Evolutionary conservation across 2,888 invertebrate species (phyloP).

Genomic region (Eustalomyia histrio): DNA sequence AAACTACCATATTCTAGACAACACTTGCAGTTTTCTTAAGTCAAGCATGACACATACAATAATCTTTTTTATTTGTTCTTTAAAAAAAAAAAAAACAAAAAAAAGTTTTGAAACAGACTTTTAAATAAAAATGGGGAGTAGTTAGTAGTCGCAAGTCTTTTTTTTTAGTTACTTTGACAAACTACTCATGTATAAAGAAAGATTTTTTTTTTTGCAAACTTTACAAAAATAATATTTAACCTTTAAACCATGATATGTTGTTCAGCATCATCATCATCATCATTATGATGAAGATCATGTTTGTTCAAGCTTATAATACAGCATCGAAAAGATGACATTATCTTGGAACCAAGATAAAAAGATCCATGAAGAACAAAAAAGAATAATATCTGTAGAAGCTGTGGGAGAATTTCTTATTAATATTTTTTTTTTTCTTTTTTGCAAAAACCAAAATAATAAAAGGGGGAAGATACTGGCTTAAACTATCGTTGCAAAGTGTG

Average conservation of each 20-base stretch:
- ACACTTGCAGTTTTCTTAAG: slow-evolving; percentile 28
- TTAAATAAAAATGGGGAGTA: slow-evolving; percentile 15
- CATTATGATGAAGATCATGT: slow-evolving; percentile 1
- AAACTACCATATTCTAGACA: background rate
- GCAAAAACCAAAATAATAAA: slow-evolving; percentile 16
- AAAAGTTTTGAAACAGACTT: background rate
- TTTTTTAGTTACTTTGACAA: slow-evolving; percentile 25
- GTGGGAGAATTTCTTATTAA: slow-evolving; percentile 64
- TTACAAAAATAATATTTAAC: slow-evolving; percentile 44
- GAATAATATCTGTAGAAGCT: slow-evolving; percentile 46
- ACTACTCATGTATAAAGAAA: slow-evolving; percentile 34
- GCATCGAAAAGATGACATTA: slow-evolving; percentile 27
- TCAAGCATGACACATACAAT: slow-evolving; percentile 29
- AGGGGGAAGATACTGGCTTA: slow-evolving; percentile 30
- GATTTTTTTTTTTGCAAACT: background rate
- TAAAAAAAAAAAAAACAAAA: slow-evolving; percentile 6
- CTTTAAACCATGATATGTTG: slow-evolving; percentile 47
- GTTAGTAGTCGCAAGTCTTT: background rate
- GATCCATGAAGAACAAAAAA: slow-evolving; percentile 22
- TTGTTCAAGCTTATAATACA: slow-evolving; percentile 21
- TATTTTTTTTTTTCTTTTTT: slow-evolving; percentile 21
- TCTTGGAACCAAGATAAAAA: slow-evolving; percentile 22
- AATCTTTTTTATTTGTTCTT: background rate
- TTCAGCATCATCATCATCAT: slow-evolving; percentile 4
- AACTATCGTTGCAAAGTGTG: slow-evolving; percentile 45